These are phyloP conservation scores for Cephalotes varians DNA, from an alignment of 2,888 invertebrate species.

Conservation along the genomic window DNA sequence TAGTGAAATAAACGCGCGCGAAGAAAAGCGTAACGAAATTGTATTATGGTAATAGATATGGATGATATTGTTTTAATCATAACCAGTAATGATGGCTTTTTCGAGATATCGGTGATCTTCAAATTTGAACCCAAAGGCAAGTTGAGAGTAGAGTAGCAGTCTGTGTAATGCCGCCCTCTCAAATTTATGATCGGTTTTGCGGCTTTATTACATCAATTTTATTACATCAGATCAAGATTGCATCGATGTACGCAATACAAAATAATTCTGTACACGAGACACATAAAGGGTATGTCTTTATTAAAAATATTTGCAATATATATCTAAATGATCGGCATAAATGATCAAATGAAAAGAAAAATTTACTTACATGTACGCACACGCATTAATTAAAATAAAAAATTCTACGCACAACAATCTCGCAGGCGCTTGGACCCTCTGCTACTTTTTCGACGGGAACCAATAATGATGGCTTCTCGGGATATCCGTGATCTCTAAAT, in stretches of 20 bases:
- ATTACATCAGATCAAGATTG: conserved; percentile 33
- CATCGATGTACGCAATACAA: neutral
- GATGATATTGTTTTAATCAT: conserved; percentile 26
- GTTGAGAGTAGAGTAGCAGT: conserved; percentile 8
- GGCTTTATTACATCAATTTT: conserved; percentile 28
- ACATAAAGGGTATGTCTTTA: neutral
- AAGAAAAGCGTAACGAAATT: neutral
- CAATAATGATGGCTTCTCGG: conserved; percentile 62
- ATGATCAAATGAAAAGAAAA: conserved; percentile 5
- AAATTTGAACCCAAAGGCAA: conserved; percentile 43
- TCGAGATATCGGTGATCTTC: conserved; percentile 33
- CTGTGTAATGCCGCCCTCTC: conserved; percentile 25
- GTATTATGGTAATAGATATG: neutral
- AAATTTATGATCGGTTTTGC: conserved; percentile 34
- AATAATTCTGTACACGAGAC: neutral
- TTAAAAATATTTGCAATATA: neutral
- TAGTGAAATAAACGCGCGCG: neutral
- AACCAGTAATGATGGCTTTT: conserved; percentile 38
- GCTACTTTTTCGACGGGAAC: conserved; percentile 44
- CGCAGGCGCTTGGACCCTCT: neutral
- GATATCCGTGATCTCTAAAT: conserved; percentile 74
- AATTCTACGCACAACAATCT: conserved; percentile 25
- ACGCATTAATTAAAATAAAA: conserved; percentile 44
- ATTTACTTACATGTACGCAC: neutral
- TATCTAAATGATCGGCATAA: neutral